Percentiles rank a stretch among this genome's conserved stretches.
phyloP scores from a whole-genome alignment of 1,140 invertebrate species.

The Manduca sexta region DNA sequence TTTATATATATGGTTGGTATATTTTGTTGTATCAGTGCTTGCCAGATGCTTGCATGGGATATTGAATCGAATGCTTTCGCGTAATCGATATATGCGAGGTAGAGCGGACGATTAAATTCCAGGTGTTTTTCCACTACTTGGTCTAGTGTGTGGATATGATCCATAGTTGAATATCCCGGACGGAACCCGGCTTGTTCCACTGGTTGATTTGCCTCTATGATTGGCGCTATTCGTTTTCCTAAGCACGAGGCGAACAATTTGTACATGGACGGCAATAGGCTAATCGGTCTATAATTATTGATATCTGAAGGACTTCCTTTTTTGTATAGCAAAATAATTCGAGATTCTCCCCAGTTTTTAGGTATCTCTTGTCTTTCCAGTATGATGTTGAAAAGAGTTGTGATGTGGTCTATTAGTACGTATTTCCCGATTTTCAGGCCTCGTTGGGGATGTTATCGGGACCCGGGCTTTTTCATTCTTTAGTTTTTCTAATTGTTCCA shows the following conservation, averaged over 20 bases:
- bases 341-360: conserved; percentile 10
- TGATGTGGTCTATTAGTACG: conserved; percentile 4
- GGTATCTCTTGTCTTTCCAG: conserved; percentile 12
- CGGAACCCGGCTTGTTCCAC: conserved; percentile 13
- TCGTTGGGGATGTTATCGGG: conserved; percentile 16
- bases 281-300: conserved; percentile 18
- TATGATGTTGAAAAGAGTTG: conserved; percentile 1
- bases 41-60: conserved; percentile 11
- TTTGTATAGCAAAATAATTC: conserved; percentile 19
- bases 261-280: conserved; percentile 17
- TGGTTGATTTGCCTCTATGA: conserved; percentile 16
- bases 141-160: conserved; percentile 17
- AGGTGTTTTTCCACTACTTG: conserved; percentile 20
- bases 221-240: conserved; percentile 7
- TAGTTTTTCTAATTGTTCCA: conserved; percentile 11
- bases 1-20: too few species aligned
- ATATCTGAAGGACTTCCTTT: conserved; percentile 18
- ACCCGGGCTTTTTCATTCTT: conserved; percentile 17
- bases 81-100: conserved; percentile 16
- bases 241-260: conserved; percentile 16
- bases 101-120: conserved; percentile 8
- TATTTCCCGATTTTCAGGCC: conserved; percentile 11
- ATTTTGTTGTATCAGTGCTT: too few species aligned
- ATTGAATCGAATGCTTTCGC: conserved; percentile 20
- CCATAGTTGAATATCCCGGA: conserved; percentile 5